phyloP scores from a whole-genome alignment of 2,797 vertebrate species.

The Gallinago stenura region DNA sequence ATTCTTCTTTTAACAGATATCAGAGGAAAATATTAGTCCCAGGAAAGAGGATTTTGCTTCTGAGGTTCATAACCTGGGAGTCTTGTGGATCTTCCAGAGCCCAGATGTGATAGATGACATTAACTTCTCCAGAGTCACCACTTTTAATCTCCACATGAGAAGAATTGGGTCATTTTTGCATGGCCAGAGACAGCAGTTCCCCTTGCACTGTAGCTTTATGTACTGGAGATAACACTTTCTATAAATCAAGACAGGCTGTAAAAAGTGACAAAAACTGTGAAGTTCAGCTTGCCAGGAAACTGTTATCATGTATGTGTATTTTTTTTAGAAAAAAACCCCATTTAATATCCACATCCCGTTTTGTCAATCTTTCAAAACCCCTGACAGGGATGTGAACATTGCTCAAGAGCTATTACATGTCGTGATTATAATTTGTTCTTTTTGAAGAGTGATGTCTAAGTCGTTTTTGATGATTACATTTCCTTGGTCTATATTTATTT shows the following conservation, averaged over 20 bases:
- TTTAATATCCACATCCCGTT: neutral
- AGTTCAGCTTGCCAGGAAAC: slow-evolving; percentile 43
- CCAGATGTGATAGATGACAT: neutral
- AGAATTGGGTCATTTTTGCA: slow-evolving; percentile 32
- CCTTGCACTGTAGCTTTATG: neutral
- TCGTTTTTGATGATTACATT: neutral
- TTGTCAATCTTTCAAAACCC: slow-evolving; percentile 17
- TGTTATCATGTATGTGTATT: neutral
- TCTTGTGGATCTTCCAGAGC: neutral
- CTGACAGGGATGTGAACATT: neutral
- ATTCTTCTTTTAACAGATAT: neutral
- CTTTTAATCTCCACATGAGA: slow-evolving; percentile 12
- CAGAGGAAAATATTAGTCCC: neutral
- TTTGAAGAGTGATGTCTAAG: slow-evolving; percentile 45
- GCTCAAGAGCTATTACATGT: slow-evolving; percentile 29
- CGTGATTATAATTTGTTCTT: slow-evolving; percentile 31
- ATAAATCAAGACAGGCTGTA: slow-evolving; percentile 43
- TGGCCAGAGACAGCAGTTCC: slow-evolving; percentile 15
- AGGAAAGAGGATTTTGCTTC: neutral
- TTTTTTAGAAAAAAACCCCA: neutral
- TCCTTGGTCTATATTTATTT: slow-evolving; percentile 44
- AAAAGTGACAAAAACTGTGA: slow-evolving; percentile 58
- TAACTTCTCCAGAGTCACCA: neutral
- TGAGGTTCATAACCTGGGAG: neutral
- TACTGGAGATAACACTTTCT: slow-evolving; percentile 36